Evolutionary conservation across 2,888 invertebrate species (phyloP).

Genomic region (Nowickia ferox): DNA sequence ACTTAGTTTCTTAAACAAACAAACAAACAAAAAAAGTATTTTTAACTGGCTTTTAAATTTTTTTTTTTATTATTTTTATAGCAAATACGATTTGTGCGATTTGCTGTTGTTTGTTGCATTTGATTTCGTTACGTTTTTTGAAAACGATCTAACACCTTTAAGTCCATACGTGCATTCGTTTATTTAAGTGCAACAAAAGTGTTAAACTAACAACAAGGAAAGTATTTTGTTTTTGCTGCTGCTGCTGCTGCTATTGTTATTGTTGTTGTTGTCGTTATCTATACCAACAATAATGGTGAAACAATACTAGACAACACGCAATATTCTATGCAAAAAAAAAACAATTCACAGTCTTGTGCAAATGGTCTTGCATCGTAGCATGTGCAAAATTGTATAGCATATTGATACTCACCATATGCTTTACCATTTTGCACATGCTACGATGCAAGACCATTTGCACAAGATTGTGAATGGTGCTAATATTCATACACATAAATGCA

Average conservation of each 20-base stretch:
- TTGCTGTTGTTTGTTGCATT: conserved; percentile 39
- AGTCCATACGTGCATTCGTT: conserved; percentile 35
- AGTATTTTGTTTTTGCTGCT: neutral
- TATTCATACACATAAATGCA: conserved; percentile 19
- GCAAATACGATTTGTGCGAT: conserved; percentile 45
- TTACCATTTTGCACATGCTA: too few species aligned
- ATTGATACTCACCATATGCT: too few species aligned
- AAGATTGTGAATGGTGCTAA: too few species aligned
- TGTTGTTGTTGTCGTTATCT: conserved; percentile 7
- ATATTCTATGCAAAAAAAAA: conserved; percentile 30
- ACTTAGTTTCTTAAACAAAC: neutral
- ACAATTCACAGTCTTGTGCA: too few species aligned
- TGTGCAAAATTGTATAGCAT: too few species aligned
- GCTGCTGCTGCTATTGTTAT: neutral
- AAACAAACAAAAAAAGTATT: conserved; percentile 31
- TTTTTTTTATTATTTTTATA: conserved; percentile 30
- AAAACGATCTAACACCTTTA: conserved; percentile 69
- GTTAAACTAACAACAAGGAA: conserved; percentile 66
- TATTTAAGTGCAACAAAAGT: conserved; percentile 65
- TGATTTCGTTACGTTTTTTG: conserved; percentile 51
- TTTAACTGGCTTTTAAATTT: conserved; percentile 42
- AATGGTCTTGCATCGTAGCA: too few species aligned
- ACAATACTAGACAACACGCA: conserved; percentile 66
- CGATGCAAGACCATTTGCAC: too few species aligned
- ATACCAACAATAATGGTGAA: conserved; percentile 16